Base-by-base conservation (phyloP, 2,113 vertebrate species). In the Melospiza melodia region DNA sequence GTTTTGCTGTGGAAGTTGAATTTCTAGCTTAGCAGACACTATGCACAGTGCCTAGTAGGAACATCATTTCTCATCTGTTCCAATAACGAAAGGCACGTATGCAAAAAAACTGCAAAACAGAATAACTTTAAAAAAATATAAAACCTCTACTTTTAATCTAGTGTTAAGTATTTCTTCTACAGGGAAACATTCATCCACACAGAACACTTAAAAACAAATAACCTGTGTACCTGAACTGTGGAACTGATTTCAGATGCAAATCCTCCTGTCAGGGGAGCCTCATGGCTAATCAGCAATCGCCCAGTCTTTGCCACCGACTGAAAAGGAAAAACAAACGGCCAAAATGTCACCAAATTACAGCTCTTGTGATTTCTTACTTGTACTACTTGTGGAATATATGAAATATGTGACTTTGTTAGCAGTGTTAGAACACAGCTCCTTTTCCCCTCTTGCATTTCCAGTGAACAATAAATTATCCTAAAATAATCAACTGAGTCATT, bases 301-400 rank as follows among this genome's bases (percentile, higher is more conserved):
- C 99, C 99, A 1, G 99, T 99, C 98, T 99, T 99, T 67, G 95
- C 98, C 96, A 99, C 99, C 0, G 99, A 99, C 99, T 99, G 97
- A 85, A 98, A 87, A 95, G 72, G 83, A 95, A 93, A 80, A 94
- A 87, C 22, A 91, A 92, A 95, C 0, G 1, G 11, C 17, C 6
- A 59, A 72, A 92, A 65, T 62, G 10, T 55, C 48, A 91, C n/a
- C 33, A 79, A 78, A 71, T 19, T n/a, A 35, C 15, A 80, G 59
- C 9, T 76, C 16, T 28, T 58, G 22, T 43, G 33, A 80, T 67
- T 91, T 66, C 67, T 78, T 63, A 54, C 22, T 52, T 27, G 13
- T 37, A 44, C 12, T 81, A 44, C 14, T 41, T 35, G 5, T 24
- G 33, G 15, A 93, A 86, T 19, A 89, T 30, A 74, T 14, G 5